Base-by-base conservation (phyloP, 2,797 vertebrate species). In the Acipenser transmontanus region DNA sequence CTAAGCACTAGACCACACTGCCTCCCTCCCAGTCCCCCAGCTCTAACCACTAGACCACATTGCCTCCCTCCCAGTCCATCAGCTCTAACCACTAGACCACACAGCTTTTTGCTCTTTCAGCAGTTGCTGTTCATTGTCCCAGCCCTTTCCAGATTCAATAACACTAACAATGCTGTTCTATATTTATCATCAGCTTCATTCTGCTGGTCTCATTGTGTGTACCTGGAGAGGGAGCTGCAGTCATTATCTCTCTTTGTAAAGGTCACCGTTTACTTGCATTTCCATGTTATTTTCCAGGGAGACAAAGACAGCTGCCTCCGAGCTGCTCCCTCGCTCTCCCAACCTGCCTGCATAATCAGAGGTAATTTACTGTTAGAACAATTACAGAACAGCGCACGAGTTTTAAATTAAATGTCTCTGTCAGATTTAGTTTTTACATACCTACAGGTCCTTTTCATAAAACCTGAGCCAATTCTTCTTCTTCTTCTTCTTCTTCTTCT, bases 191-290 rank as follows among this genome's bases (percentile, higher is more conserved):
- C 54, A n/a, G 54, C 11, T 56, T 56, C 54, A 57, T 14, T 14
- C n/a, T 11, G 52, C 47, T 57, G 64, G 47, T 12, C 63, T 51
- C 17, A 8, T 8, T 50, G 47, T 62, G 64, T 62, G 63, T 62
- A 70, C 47, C 69, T 59, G 49, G 8, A 56, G 11, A 63, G 49
- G 12, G 34, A 17, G 20, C 8, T 49, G 68, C 59, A 50, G 52
- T 64, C 50, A 47, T 74, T 67, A 71, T 72, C 67, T 72, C 50
- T 70, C 59, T 63, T 67, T 66, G 69, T 63, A 64, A 70, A 52
- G 12, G 52, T 63, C 69, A 68, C 67, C 12, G 13, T 59, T 68
- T 48, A 61, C 49, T 47, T 50, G 6, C 57, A 8, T 14, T 50
- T 67, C 66, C 61, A 47, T 64, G 60, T 69, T 66, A 56, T 72